Evolutionary conservation across 2,113 vertebrate genomes (phyloP).

Genomic region (Capra hircus): DNA sequence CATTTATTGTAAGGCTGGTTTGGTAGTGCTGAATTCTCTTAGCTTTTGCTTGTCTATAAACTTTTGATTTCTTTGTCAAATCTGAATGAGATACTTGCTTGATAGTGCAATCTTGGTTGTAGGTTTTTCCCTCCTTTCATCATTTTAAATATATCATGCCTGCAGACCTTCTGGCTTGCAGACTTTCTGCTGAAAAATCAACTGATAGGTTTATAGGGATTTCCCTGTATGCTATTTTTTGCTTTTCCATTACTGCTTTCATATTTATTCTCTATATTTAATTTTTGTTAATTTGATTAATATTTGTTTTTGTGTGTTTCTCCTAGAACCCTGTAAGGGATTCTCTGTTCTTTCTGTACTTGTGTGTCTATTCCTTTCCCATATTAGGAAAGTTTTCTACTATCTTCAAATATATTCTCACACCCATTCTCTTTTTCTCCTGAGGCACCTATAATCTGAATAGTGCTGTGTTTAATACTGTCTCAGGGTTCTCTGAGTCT

Average conservation of each 20-base stretch:
- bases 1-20: neutral
- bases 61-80: neutral
- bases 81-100: neutral
- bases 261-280: neutral
- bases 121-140: neutral
- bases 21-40: neutral
- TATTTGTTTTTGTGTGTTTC: neutral
- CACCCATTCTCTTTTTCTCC: neutral
- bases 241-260: neutral
- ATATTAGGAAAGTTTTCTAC: neutral
- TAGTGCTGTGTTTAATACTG: neutral
- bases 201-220: neutral
- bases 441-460: neutral
- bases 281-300: neutral
- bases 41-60: neutral
- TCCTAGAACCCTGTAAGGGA: neutral
- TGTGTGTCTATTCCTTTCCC: neutral
- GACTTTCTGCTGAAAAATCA: neutral
- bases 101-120: neutral
- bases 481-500: neutral
- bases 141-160: neutral
- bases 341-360: neutral
- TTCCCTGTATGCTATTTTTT: neutral
- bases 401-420: neutral
- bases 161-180: neutral